Evolutionary conservation across 2,888 invertebrate genomes (phyloP).

Genomic region (Mystacides longicornis): DNA sequence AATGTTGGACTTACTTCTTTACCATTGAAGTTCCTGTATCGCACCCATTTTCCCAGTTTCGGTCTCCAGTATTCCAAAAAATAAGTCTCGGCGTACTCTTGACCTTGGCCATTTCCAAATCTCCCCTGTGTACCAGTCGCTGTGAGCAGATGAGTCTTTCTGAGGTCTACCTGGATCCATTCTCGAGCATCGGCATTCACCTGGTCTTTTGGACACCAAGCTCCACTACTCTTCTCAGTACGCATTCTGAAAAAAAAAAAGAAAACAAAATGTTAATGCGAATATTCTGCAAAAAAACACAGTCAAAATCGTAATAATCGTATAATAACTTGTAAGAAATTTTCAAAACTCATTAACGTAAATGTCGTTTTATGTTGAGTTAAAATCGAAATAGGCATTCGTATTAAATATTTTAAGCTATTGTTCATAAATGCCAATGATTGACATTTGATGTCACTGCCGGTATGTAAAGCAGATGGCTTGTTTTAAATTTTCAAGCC

Average conservation of each 20-base stretch:
- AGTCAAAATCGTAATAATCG: no score
- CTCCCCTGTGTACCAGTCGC: conserved; percentile 79
- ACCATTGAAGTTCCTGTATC: conserved; percentile 65
- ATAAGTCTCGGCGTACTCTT: conserved; percentile 79
- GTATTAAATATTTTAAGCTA: no score
- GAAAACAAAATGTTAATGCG: no score
- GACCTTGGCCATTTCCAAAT: conserved; percentile 86
- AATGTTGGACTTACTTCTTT: conserved; percentile 59
- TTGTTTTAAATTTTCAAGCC: no score
- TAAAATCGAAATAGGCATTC: no score
- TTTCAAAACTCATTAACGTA: no score
- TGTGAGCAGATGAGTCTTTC: conserved; percentile 71
- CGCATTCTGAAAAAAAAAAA: conserved; percentile 55
- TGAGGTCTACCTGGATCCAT: conserved; percentile 76
- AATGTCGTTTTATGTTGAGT: no score
- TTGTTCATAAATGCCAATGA: no score
- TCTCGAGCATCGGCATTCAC: conserved; percentile 70
- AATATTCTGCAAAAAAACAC: no score
- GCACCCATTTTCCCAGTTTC: conserved; percentile 71
- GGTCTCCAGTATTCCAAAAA: conserved; percentile 80
- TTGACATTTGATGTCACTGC: no score
- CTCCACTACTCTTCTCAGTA: conserved; percentile 77
- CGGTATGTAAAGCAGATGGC: no score
- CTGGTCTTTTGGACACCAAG: conserved; percentile 85
- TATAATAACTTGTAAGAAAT: no score